Evolutionary conservation across 2,113 vertebrate species (phyloP).

Genomic region (Fulmarus glacialis): DNA sequence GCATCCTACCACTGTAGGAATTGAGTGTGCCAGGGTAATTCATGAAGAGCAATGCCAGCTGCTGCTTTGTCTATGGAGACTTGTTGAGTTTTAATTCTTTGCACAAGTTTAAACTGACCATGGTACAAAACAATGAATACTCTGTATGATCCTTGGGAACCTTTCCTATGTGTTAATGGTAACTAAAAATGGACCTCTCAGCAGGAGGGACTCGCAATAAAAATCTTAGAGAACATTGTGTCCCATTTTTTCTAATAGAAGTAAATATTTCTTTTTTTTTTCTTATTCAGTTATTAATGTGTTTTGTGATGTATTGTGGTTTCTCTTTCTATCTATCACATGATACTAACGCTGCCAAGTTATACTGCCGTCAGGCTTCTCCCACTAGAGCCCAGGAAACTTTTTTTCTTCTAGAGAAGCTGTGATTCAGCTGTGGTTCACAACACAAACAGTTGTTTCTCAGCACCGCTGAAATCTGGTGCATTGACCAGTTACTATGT

Average conservation of each 20-base stretch:
- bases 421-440: neutral
- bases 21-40: neutral
- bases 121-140: constrained; percentile 40
- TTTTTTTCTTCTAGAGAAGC: neutral
- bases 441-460: neutral
- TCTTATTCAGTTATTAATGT: neutral
- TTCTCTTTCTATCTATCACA: neutral
- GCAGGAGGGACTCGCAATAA: neutral
- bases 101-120: constrained; percentile 13
- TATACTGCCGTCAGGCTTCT: neutral
- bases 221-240: constrained; percentile 32
- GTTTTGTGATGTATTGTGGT: neutral
- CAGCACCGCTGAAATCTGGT: neutral
- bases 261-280: neutral
- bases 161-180: constrained; percentile 21
- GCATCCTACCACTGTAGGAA: neutral
- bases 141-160: constrained; percentile 34
- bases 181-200: constrained; percentile 40
- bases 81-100: constrained; percentile 61
- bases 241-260: constrained; percentile 17
- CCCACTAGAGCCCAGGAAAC: neutral
- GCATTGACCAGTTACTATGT: neutral
- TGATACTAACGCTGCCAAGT: neutral
- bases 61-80: constrained; percentile 28
- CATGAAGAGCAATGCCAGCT: constrained; percentile 43